These are phyloP conservation scores for Digitonthophagus gazella DNA, from an alignment of 2,888 invertebrate genomes.

Conservation along the genomic window DNA sequence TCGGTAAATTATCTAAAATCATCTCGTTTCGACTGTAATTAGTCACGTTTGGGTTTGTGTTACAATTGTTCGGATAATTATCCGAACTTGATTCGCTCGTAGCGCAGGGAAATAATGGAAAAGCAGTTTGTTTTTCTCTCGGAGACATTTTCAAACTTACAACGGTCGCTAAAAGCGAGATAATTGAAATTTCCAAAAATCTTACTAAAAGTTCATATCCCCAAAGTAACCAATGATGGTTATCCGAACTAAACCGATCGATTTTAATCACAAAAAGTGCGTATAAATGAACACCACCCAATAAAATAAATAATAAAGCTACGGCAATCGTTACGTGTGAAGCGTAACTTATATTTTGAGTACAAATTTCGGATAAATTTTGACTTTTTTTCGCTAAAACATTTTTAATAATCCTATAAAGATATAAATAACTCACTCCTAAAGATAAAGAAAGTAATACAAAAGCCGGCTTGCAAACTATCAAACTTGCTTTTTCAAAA, in stretches of 20 bases:
- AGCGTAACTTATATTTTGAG: constrained; percentile 78
- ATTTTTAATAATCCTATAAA: constrained; percentile 75
- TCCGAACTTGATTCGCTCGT: constrained; percentile 82
- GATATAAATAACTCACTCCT: constrained; percentile 80
- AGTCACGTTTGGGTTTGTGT: constrained; percentile 80
- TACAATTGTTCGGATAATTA: constrained; percentile 83
- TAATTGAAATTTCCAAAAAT: constrained; percentile 83
- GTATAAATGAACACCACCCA: constrained; percentile 82
- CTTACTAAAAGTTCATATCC: constrained; percentile 85
- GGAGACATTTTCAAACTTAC: constrained; percentile 68
- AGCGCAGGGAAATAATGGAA: constrained; percentile 79
- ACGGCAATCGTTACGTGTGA: constrained; percentile 87
- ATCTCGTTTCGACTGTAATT: constrained; percentile 66
- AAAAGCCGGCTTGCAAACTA: constrained; percentile 83
- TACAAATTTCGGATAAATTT: constrained; percentile 73
- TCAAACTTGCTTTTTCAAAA: constrained; percentile 52
- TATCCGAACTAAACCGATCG: constrained; percentile 55
- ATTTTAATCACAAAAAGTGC: constrained; percentile 67
- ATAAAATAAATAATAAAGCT: constrained; percentile 77
- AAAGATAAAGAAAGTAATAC: constrained; percentile 81
- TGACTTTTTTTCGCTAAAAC: constrained; percentile 74
- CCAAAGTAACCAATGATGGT: constrained; percentile 87
- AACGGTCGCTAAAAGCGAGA: constrained; percentile 82
- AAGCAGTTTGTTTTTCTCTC: constrained; percentile 69
- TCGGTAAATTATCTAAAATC: constrained; percentile 52